These are phyloP conservation scores for Callipepla californica DNA, from an alignment of 2,113 vertebrate genomes.

Conservation along the genomic window DNA sequence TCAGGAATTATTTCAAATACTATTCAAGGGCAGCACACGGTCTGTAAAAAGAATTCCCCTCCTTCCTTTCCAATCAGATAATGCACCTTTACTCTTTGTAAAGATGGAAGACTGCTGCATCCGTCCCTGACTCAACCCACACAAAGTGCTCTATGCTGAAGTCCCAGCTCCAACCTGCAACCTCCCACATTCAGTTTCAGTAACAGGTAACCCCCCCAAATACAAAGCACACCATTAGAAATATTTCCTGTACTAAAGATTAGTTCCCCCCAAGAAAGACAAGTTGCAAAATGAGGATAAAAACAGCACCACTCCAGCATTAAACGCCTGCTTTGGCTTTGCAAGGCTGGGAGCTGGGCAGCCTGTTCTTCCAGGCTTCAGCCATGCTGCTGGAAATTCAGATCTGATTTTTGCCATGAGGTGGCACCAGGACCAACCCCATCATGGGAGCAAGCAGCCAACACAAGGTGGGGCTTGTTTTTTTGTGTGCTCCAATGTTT, in stretches of 20 bases:
- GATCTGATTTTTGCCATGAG: conserved; percentile 7
- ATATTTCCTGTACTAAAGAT: neutral
- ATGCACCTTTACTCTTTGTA: neutral
- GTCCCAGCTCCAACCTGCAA: neutral
- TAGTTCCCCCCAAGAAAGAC: too few species aligned
- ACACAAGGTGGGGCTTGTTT: conserved; percentile 22
- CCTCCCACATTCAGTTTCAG: neutral
- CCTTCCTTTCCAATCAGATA: too few species aligned
- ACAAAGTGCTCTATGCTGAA: neutral
- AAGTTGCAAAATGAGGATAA: neutral
- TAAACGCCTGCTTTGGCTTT: neutral
- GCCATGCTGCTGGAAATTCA: neutral
- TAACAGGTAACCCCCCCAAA: too few species aligned
- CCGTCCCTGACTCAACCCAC: neutral
- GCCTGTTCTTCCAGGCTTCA: neutral
- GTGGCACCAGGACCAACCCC: conserved; percentile 15
- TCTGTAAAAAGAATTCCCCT: neutral
- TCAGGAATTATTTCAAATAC: neutral
- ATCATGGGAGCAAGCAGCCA: neutral
- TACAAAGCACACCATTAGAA: neutral
- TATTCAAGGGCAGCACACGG: neutral
- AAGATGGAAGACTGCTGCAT: neutral
- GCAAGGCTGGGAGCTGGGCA: neutral
- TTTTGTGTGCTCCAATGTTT: neutral
- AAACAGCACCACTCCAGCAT: neutral